Conservation (phyloP, 2,113 vertebrate species). For the Equus quagga region DNA sequence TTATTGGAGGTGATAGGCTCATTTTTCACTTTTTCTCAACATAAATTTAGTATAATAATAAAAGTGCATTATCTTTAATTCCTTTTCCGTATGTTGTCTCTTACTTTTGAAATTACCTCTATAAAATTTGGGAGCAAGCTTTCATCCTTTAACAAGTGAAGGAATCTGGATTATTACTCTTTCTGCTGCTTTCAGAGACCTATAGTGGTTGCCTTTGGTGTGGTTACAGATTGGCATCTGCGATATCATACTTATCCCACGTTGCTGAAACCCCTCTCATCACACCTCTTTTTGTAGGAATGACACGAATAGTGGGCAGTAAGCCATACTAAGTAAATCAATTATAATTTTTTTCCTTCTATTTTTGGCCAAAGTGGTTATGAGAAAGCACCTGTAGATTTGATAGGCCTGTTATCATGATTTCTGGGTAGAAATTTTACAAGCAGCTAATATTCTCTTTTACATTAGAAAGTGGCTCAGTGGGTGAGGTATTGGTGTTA, state of each 20-base stretch:
- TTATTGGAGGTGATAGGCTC: background rate
- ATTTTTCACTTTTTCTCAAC: background rate
- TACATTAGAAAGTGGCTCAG: conserved; percentile 13
- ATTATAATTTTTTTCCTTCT: background rate
- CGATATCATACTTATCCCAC: background rate
- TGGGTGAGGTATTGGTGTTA: background rate
- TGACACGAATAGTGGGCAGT: background rate
- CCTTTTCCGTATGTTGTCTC: background rate
- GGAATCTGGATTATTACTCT: background rate
- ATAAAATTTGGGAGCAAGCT: background rate
- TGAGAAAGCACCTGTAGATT: background rate
- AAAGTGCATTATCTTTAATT: background rate
- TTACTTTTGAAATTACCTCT: background rate
- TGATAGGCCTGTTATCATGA: background rate
- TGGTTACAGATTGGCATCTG: background rate
- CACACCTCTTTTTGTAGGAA: background rate
- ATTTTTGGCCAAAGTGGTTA: background rate
- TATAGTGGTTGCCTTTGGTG: background rate
- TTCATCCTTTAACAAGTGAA: background rate
- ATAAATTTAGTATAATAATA: background rate
- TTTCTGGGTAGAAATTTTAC: conserved; percentile 18
- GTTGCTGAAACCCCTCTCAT: background rate
- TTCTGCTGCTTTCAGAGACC: background rate
- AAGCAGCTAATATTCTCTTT: background rate
- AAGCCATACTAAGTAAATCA: background rate